Base-by-base conservation (phyloP, 2,888 invertebrate genomes). In the Orthosia cruda region DNA sequence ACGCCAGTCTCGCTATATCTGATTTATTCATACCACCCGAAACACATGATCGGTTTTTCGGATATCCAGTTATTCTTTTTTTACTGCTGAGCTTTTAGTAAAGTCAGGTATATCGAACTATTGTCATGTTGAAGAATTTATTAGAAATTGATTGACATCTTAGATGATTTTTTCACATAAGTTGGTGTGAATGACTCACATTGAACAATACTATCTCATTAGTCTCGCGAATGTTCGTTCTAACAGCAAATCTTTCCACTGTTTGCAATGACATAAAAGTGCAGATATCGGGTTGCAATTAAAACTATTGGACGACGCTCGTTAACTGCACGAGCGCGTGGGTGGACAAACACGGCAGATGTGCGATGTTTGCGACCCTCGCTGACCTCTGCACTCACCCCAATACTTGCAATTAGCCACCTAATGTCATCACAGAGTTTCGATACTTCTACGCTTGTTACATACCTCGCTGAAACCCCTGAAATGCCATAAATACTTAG, bases 21-120 rank as follows among this genome's bases (percentile, higher is more conserved):
- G 94, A 96, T 96, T 96, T 96, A 96, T 96, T 96, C 95, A 95
- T 94, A 95, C 94, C 95, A 94, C 95, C 96, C 95, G 92, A 94
- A 94, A 93, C 94, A 94, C 94, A 95, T 95, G 95, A 95, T 94
- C 94, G 94, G 93, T 94, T 95, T 95, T 94, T 94, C 92, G 92
- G 92, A 92, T 92, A 91, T 89, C 90, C 91, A 91, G 89, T 91
- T 91, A 91, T 91, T 89, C 90, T 92, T 94, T 94, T 93, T 92
- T 89, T 90, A 89, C 88, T 92, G 91, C 88, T 87, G 88, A 90
- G 89, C 89, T 93, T 92, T 92, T 90, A 91, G 85, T 88, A 85
- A 88, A 78, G 63, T 79, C 75, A 84, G 74, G 59, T 63, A 62
- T 55, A 73, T 77, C 70, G 86, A 82, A 87, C 85, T 85, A 80